Base-by-base conservation (phyloP, 2,113 vertebrate species). In the Brachyhypopomus gauderio region DNA sequence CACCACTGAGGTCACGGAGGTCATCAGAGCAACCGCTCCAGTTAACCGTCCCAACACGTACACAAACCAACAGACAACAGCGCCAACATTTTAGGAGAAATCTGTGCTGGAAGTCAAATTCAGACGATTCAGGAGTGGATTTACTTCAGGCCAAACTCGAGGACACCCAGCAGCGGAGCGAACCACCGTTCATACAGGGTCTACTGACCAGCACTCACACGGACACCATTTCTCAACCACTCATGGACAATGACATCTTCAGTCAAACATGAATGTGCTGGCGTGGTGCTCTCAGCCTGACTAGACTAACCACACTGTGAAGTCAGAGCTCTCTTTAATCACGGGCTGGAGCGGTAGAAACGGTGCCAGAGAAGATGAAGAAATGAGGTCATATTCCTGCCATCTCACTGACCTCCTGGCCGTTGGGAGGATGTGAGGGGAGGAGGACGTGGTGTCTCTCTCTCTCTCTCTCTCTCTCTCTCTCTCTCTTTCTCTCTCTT, bases 271-370 rank as follows among this genome's bases (percentile, higher is more conserved):
- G 22, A 25, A 9, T 4, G 22, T 14, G 6, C 16, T 16, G 58
- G 16, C 34, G 25, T 59, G 25, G 19, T 11, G 25, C 27, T 20
- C 1, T 41, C 9, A 23, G 4, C 23, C 52, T 72, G 69, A 48
- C 69, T n/a, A 12, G 34, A 75, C 72, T 20, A n/a, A 36, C 17
- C 27, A 7, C 52, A 20, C n/a, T 7, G 14, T 62, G 19, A 22
- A 23, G 34, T 76, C 83, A 82, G 73, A 25, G 85, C 72, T 52
- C 45, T 52, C 83, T 62, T 84, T 81, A 75, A 63, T 75, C 66
- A 66, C 55, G 62, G 83, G 2, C 71, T 73, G 72, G 64, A 78
- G 81, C 22, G 12, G n/a, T 20, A 56, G 66, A 20, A 23, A 4
- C 1, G 36, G 72, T 66, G 30, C 69, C 36, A 36, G 19, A 25